Evolutionary conservation across 2,888 invertebrate species (phyloP), one percentile per base, ranked within the genome.

Genomic region (Phymatocera aterrima): DNA sequence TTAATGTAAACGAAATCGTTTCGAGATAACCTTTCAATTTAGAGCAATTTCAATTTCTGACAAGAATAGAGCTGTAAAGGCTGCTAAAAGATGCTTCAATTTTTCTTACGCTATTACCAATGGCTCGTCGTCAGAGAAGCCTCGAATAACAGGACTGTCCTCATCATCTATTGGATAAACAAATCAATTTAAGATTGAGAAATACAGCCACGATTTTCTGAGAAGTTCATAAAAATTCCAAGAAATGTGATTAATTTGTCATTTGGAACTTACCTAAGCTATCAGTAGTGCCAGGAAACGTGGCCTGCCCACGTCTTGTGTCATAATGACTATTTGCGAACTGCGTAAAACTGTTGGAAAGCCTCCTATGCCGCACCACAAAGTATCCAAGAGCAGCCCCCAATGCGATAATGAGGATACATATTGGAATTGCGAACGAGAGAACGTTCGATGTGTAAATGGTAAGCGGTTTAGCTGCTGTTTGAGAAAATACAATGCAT

Each of bases 101-200:
- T 80, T n/a, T 79, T 68, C 86, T 94, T 93, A 97, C 85, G 97
- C 97, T 90, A 97, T 96, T 85, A 98, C 97, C 84, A 98, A 92
- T 78, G 97, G 98, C 91, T 98, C 98, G 91, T 98, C 98, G 90
- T 98, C 98, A 0, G 97, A 96, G 91, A 98, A 98, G 37, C 97
- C 97, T 88, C 95, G 94, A 87, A 97, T 97, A 83, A 97, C 95
- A 48, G 97, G 97, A 85, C 95, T 95, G 87, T 97, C 96, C 87
- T 96, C 96, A 83, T 97, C 96, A 87, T 96, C 96, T 93, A 91
- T 81, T 88, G 85, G 31, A 61, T 10, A 51, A 72, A 31, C 0
- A 48, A 31, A 46, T 21, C 18, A 65, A 12, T 65, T 40, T 40
- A 18, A 0, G 61, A 18, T 61, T 8, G 34, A 18, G 28, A 24